Evolutionary conservation across 2,113 vertebrate genomes (phyloP).

Genomic region (Raja brachyura): DNA sequence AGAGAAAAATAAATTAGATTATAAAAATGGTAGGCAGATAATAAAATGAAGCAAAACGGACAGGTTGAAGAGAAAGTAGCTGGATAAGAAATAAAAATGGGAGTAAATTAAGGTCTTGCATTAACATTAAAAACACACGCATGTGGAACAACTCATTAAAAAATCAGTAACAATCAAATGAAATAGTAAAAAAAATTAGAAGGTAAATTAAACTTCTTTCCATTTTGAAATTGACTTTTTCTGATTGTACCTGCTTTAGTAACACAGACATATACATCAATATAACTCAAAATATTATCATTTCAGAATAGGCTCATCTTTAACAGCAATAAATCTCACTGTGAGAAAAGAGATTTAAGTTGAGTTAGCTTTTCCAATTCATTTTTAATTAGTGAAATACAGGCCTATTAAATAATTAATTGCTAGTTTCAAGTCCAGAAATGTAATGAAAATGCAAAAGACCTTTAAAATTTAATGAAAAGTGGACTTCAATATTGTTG

Average conservation of each 20-base stretch:
- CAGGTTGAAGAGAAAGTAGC: background rate
- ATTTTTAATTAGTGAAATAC: background rate
- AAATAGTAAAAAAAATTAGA: background rate
- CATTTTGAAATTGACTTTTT: background rate
- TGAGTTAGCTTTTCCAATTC: background rate
- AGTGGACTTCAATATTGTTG: background rate
- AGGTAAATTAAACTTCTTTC: background rate
- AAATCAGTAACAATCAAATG: background rate
- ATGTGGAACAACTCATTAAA: background rate
- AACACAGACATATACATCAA: background rate
- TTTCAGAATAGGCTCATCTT: background rate
- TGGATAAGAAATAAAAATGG: background rate
- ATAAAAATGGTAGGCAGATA: background rate
- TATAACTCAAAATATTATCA: background rate
- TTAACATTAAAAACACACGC: background rate
- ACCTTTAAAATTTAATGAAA: background rate
- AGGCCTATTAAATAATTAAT: background rate
- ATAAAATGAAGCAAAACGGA: background rate
- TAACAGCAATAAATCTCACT: background rate
- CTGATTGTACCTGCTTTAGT: background rate
- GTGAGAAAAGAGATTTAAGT: background rate
- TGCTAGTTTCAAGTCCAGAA: background rate
- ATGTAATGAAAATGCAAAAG: background rate
- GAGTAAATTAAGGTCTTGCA: background rate
- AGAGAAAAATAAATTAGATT: background rate